phyloP scores from a whole-genome alignment of 1,140 invertebrate species.

The Pseudomyrmex sp. region DNA sequence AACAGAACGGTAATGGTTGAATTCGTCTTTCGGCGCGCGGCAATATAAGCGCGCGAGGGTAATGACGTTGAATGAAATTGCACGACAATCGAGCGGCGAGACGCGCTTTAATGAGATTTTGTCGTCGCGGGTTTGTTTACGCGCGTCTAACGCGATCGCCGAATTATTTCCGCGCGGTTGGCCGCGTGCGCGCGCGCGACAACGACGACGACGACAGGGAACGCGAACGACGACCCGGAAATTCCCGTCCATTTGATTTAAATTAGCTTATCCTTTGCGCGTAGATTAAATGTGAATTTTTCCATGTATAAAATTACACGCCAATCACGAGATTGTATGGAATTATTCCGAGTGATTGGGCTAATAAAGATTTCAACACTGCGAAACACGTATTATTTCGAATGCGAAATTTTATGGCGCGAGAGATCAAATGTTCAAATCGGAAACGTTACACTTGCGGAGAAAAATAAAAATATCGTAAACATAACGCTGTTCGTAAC shows the following conservation, averaged over 20 bases:
- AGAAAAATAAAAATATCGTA: neutral
- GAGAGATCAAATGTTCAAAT: too few species aligned
- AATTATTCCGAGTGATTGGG: neutral
- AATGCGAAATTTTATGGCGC: neutral
- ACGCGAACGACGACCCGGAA: neutral
- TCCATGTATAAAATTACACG: neutral
- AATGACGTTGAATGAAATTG: slow-evolving; percentile 17
- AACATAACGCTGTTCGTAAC: neutral
- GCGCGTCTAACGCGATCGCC: neutral
- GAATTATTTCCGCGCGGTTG: slow-evolving; percentile 19
- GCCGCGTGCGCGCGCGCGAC: neutral
- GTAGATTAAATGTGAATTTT: slow-evolving; percentile 31
- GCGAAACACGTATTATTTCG: neutral
- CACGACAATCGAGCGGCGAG: slow-evolving; percentile 6
- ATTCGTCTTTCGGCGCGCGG: neutral
- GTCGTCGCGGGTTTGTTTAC: slow-evolving; percentile 2
- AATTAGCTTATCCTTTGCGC: neutral
- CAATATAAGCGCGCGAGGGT: neutral
- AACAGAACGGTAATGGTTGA: slow-evolving; percentile 3
- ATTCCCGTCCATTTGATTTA: slow-evolving; percentile 13
- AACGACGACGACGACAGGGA: neutral
- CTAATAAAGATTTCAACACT: slow-evolving; percentile 11
- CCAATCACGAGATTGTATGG: neutral
- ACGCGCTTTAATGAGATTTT: slow-evolving; percentile 20
- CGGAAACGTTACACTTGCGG: too few species aligned